A percentile compares a stretch with the other conserved stretches of the same genome.
These are phyloP conservation scores for Lethrus apterus DNA, from an alignment of 1,140 invertebrate species.

Conservation along the genomic window DNA sequence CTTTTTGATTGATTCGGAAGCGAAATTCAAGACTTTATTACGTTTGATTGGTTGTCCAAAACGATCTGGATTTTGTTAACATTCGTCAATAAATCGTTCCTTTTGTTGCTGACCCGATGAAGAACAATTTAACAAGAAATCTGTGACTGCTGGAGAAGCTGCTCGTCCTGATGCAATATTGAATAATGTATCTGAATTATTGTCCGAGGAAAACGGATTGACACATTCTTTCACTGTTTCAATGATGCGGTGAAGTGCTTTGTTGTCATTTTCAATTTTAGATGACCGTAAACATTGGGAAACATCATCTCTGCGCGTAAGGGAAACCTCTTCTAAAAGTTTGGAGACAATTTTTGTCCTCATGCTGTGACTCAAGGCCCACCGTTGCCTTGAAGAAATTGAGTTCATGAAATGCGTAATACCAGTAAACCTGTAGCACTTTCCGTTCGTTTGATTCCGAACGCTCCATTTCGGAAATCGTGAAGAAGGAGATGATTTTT, in stretches of 20 bases:
- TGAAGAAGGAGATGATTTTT: constrained; percentile 19
- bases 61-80: constrained; percentile 21
- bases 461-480: constrained; percentile 24
- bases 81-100: constrained; percentile 28
- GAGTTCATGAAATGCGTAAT: constrained; percentile 26
- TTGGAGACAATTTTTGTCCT: constrained; percentile 25
- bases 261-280: constrained; percentile 26
- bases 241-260: constrained; percentile 23
- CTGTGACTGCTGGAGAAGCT: constrained; percentile 23
- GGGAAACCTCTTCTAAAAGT: not conserved
- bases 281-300: constrained; percentile 27
- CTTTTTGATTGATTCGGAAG: constrained; percentile 24
- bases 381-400: constrained; percentile 32
- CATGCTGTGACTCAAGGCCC: constrained; percentile 30
- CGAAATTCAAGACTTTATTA: constrained; percentile 34
- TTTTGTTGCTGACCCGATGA: constrained; percentile 27
- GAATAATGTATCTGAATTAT: constrained; percentile 28
- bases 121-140: constrained; percentile 28
- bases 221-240: constrained; percentile 22
- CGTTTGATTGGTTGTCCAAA: constrained; percentile 31
- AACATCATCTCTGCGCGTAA: constrained; percentile 24
- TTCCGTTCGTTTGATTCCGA: constrained; percentile 25
- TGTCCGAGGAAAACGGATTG: constrained; percentile 27
- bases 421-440: constrained; percentile 24
- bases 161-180: constrained; percentile 32